Evolutionary conservation across 2,797 vertebrate species (phyloP).

Genomic region (Choloepus didactylus): DNA sequence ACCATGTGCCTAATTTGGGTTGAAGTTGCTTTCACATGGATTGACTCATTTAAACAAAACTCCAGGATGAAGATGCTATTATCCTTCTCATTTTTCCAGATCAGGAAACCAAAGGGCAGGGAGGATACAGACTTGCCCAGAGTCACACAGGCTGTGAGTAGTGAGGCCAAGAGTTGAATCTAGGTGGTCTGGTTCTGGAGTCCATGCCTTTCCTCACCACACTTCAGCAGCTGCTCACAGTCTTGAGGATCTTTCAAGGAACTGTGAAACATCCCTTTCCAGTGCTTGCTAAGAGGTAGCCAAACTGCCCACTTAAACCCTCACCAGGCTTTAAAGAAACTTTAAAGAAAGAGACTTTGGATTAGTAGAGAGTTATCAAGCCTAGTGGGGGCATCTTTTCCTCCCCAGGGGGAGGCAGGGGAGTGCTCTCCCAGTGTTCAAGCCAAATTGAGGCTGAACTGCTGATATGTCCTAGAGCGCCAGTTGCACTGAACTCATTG

Average conservation of each 20-base stretch:
- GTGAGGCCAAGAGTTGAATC: not conserved
- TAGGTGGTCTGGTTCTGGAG: not conserved
- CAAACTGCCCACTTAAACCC: not conserved
- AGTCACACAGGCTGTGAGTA: not conserved
- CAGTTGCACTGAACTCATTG: not conserved
- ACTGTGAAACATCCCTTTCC: not conserved
- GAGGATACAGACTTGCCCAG: not conserved
- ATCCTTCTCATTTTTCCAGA: not conserved
- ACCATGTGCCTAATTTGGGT: not conserved
- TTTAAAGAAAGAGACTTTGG: slow-evolving; percentile 2
- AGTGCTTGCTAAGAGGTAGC: not conserved
- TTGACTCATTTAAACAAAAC: not conserved
- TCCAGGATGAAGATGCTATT: not conserved
- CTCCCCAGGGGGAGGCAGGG: not conserved
- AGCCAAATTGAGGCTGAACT: not conserved
- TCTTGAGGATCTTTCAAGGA: not conserved
- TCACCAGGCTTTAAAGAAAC: not conserved
- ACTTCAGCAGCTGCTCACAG: not conserved
- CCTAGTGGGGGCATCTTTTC: not conserved
- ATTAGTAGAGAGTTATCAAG: not conserved
- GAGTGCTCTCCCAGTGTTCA: not conserved
- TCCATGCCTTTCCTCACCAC: not conserved
- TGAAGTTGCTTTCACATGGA: not conserved
- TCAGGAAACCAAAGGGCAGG: not conserved
- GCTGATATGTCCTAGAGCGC: not conserved